Evolutionary conservation across 1,140 invertebrate species (phyloP), one percentile per base, ranked within the genome.

Genomic region (Ostrea edulis): DNA sequence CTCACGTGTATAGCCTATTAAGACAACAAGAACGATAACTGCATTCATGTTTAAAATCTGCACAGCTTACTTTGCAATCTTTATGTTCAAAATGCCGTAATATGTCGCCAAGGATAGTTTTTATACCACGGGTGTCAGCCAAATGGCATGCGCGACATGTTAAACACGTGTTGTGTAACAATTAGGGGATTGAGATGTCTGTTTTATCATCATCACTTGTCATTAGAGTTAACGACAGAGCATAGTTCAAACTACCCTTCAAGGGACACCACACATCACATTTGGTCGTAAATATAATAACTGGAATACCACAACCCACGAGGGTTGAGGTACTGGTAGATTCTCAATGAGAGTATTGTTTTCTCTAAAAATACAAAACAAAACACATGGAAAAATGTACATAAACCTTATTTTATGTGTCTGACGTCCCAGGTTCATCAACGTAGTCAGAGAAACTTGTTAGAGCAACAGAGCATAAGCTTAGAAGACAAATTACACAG

Each of bases 91-190:
- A 77, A 77, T 77, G 25, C 68, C 68, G 68, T 14, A 77, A 35
- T 29, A 9, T 29, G 25, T 12, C 22, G 22, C 68, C 68, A 35
- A 77, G 4, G 68, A 77, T 29, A 77, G 68, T 29, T 29, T 77
- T 77, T 77, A 77, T 77, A 77, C 29, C 22, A 77, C 68, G 68
- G 68, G 68, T 77, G 68, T 77, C 68, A 77, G 25, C 68, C 14
- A 29, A 77, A 29, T 77, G 68, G 68, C 68, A 77, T 35, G 68
- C 68, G 14, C 68, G 68, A 77, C 68, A 77, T 77, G 25, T 77
- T 77, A 77, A 77, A 5, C 14, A 77, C 25, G 68, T 77, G 68
- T 77, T 77, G 25, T 22, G 68, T 25, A 77, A 77, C 68, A 77
- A 77, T 77, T 62, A 14, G 25, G 68, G 68, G 68, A 77, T 77